Evolutionary conservation across 2,797 vertebrate genomes (phyloP).

Genomic region (Antennarius maculatus): DNA sequence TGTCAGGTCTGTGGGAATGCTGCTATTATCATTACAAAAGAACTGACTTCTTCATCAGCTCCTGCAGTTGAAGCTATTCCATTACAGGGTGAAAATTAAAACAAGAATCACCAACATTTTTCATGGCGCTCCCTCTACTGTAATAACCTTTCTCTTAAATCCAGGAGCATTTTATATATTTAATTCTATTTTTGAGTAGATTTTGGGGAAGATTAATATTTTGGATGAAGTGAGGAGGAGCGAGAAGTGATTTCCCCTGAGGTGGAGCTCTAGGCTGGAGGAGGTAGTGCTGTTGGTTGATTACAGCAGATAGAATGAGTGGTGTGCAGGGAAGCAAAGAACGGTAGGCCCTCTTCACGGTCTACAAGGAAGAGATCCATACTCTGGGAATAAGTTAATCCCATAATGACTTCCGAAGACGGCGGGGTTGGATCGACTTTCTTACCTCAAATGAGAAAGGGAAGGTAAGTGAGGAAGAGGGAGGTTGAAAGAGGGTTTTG

Average conservation of each 20-base stretch:
- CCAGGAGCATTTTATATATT: conserved; percentile 26
- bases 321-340: conserved; percentile 30
- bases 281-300: conserved; percentile 46
- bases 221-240: conserved; percentile 53
- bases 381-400: conserved; percentile 74
- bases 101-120: conserved; percentile 30
- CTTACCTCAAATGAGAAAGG: conserved; percentile 41
- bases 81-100: conserved; percentile 43
- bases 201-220: conserved; percentile 59
- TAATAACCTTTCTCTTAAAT: conserved; percentile 39
- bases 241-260: conserved; percentile 55
- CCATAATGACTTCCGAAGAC: conserved; percentile 70
- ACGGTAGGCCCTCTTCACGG: conserved; percentile 20
- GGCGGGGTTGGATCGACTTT: conserved; percentile 61
- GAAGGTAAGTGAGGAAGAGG: conserved; percentile 32
- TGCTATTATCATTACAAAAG: conserved; percentile 53
- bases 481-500: conserved; percentile 29
- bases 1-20: conserved; percentile 38
- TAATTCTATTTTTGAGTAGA: conserved; percentile 33
- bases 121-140: conserved; percentile 24
- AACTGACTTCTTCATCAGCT: conserved; percentile 29
- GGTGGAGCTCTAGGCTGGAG: conserved; percentile 53
- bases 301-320: conserved; percentile 45
- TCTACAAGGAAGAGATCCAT: conserved; percentile 51
- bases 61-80: conserved; percentile 37